Percentiles rank a stretch among this genome's conserved stretches.
phyloP scores from a whole-genome alignment of 2,888 invertebrate species.

The Amblyjoppa fuscipennis region DNA sequence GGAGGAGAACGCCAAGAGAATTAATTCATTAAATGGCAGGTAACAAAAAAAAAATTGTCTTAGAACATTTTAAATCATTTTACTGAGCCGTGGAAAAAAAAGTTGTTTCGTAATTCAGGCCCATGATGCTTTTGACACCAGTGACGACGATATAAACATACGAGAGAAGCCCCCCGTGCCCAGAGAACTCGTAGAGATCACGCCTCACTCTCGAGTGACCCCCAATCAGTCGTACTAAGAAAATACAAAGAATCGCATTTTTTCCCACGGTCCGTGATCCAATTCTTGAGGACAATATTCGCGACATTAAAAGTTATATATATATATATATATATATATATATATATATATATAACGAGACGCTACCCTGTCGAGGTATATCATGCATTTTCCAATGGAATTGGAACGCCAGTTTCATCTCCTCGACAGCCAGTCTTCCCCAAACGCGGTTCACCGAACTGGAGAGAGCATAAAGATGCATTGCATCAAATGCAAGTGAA shows the following conservation, averaged over 20 bases:
- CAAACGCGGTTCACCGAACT: constrained; percentile 18
- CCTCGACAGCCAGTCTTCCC: constrained; percentile 26
- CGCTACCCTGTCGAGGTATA: constrained; percentile 33
- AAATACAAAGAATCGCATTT: constrained; percentile 52
- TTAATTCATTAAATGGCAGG: background rate
- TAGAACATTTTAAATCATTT: background rate
- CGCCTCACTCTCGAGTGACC: constrained; percentile 25
- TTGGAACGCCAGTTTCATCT: constrained; percentile 41
- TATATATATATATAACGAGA: constrained; percentile 31
- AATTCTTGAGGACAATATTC: constrained; percentile 44
- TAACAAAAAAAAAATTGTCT: background rate
- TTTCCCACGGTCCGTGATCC: constrained; percentile 36
- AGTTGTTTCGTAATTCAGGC: background rate
- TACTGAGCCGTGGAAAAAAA: background rate
- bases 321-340: constrained; percentile 7
- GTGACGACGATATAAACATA: background rate
- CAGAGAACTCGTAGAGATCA: constrained; percentile 29
- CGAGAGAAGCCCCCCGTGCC: background rate
- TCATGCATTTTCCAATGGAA: constrained; percentile 57
- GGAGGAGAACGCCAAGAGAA: background rate
- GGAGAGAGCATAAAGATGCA: background rate
- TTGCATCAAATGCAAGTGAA: background rate
- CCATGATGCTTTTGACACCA: background rate
- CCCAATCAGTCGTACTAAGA: constrained; percentile 42
- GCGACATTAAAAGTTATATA: constrained; percentile 13